These are phyloP conservation scores for Bathynomus jamesi DNA, from an alignment of 1,140 invertebrate genomes.

Conservation along the genomic window DNA sequence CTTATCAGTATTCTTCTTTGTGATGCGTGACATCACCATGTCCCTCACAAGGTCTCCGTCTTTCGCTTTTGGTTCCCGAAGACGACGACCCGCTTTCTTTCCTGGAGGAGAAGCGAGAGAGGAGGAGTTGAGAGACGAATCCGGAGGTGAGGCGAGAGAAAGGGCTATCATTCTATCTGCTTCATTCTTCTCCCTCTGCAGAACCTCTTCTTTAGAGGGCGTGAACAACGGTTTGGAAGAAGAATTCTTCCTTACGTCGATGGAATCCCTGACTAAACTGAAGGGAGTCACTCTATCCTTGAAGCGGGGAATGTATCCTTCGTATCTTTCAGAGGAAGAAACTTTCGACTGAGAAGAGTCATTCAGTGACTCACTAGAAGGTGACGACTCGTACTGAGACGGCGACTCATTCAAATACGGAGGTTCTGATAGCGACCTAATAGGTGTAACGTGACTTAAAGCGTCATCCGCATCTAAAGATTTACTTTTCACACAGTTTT, in stretches of 20 bases:
- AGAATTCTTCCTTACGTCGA: conserved; percentile 54
- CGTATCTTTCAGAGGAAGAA: conserved; percentile 43
- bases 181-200: conserved; percentile 15
- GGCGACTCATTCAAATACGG: conserved; percentile 18
- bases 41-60: conserved; percentile 65
- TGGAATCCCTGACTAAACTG: conserved; percentile 59
- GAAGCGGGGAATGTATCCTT: conserved; percentile 58
- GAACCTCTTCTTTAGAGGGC: conserved; percentile 12
- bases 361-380: conserved; percentile 17
- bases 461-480: neutral
- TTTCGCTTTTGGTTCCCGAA: conserved; percentile 50
- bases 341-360: conserved; percentile 18
- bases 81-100: too few species aligned
- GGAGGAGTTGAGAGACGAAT: conserved; percentile 45
- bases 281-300: conserved; percentile 63
- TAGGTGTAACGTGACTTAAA: neutral
- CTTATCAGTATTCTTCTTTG: conserved; percentile 38
- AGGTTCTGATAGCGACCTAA: neutral
- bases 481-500: neutral
- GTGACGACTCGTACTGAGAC: conserved; percentile 8
- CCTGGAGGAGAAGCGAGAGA: neutral
- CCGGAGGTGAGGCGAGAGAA: conserved; percentile 15
- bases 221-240: conserved; percentile 27
- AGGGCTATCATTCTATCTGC: too few species aligned
- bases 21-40: conserved; percentile 65